Conservation (phyloP, 2,113 vertebrate genomes). For the Perccottus glenii region DNA sequence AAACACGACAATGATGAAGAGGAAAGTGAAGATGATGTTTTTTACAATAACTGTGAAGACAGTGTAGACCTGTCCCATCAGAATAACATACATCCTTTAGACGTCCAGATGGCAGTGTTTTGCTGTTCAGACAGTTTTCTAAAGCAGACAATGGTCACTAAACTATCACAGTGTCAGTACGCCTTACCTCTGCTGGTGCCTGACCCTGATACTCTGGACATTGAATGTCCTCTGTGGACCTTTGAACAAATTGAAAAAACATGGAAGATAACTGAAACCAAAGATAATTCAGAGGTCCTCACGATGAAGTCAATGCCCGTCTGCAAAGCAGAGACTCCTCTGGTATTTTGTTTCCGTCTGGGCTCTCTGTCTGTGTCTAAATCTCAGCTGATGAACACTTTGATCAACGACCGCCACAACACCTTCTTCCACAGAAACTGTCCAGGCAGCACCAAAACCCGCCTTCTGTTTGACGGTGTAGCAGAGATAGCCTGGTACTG, state of each 20-base stretch:
- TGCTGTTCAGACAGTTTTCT: conserved; percentile 78
- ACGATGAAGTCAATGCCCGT: conserved; percentile 50
- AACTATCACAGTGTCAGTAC: conserved; percentile 81
- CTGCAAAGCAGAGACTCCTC: conserved; percentile 59
- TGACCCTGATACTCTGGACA: conserved; percentile 46
- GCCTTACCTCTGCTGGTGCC: conserved; percentile 80
- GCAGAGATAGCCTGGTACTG: conserved; percentile 84
- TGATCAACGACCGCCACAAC: conserved; percentile 65
- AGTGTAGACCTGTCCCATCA: background rate
- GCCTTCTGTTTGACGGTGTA: conserved; percentile 74
- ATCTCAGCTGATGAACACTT: conserved; percentile 79
- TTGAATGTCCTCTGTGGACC: conserved; percentile 77
- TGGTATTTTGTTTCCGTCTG: conserved; percentile 78
- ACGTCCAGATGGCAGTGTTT: conserved; percentile 81
- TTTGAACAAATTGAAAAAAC: conserved; percentile 74
- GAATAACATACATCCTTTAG: conserved; percentile 72
- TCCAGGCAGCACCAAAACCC: conserved; percentile 65
- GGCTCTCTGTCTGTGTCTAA: conserved; percentile 78
- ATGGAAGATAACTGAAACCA: conserved; percentile 62
- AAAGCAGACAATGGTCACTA: conserved; percentile 73
- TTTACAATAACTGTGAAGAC: background rate
- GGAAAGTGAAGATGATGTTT: background rate
- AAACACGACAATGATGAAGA: background rate
- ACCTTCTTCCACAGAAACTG: conserved; percentile 79
- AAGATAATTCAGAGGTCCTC: background rate